Percentiles rank a stretch among this genome's conserved stretches.
Conservation (phyloP, 2,113 vertebrate genomes). For the Peucedramus taeniatus region DNA sequence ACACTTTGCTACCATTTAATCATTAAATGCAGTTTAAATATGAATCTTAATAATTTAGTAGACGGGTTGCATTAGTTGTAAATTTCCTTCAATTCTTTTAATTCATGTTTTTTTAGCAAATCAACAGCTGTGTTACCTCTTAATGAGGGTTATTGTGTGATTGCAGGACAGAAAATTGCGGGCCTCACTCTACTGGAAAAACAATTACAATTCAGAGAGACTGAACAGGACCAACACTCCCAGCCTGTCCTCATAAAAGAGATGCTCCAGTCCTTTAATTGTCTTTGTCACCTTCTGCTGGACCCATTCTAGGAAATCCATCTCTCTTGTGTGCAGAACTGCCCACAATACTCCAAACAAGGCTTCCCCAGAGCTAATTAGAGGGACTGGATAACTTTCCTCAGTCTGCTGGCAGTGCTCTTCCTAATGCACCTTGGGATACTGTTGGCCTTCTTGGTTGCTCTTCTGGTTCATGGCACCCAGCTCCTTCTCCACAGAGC, state of each 20-base stretch:
- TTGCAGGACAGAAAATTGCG: background rate
- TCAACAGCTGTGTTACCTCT: background rate
- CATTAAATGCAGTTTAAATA: background rate
- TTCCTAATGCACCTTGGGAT: background rate
- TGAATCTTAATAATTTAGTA: background rate
- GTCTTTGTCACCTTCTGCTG: background rate
- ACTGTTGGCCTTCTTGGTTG: no score
- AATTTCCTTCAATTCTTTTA: background rate
- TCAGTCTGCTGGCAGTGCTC: background rate
- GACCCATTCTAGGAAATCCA: background rate
- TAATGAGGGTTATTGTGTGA: background rate
- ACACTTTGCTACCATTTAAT: background rate
- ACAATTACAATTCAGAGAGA: background rate
- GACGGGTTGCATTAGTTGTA: background rate
- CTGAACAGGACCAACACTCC: background rate
- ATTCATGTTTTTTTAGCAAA: background rate
- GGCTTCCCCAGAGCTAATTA: background rate
- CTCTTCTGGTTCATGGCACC: background rate
- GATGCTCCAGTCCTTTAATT: background rate
- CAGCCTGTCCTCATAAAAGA: background rate
- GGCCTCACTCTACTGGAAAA: background rate
- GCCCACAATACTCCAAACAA: rapidly evolving
- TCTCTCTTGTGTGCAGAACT: background rate
- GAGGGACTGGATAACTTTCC: no score
- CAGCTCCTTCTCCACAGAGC: background rate